Evolutionary conservation across 2,888 invertebrate species (phyloP).

Genomic region (Smittia sp.): DNA sequence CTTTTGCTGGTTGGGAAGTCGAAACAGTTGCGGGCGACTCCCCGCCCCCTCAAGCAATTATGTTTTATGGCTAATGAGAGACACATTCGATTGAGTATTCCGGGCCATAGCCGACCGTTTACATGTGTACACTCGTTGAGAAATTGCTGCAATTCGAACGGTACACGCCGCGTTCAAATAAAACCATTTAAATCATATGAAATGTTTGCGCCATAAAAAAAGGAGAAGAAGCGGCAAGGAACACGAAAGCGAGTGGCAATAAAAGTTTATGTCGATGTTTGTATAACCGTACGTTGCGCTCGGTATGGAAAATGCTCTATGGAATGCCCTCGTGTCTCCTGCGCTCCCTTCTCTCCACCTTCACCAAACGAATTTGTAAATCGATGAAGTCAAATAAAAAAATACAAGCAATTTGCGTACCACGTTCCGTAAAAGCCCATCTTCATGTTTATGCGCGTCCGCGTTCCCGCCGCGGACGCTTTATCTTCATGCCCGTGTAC

Average conservation of each 20-base stretch:
- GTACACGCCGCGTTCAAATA: background rate
- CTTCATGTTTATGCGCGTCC: background rate
- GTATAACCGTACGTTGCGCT: background rate
- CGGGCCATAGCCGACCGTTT: background rate
- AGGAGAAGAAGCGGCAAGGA: background rate
- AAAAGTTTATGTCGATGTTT: background rate
- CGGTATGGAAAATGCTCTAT: background rate
- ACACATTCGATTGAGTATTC: slow-evolving; percentile 1
- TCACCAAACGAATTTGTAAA: background rate
- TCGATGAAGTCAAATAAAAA: background rate
- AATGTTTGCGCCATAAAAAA: background rate
- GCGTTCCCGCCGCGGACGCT: background rate
- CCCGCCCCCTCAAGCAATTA: background rate
- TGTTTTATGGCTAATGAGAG: slow-evolving; percentile 12
- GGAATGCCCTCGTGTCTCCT: background rate
- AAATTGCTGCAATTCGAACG: background rate
- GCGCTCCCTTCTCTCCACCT: background rate
- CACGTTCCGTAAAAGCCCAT: slow-evolving; percentile 1
- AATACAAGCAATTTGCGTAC: background rate
- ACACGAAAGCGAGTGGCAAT: background rate
- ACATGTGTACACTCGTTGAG: background rate
- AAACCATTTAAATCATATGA: background rate
- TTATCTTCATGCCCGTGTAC: background rate
- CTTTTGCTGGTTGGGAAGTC: background rate
- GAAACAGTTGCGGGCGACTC: background rate